A percentile compares a stretch with the other conserved stretches of the same genome.
Evolutionary conservation across 2,888 invertebrate genomes (phyloP).

Genomic region (Eupithecia subumbrata): DNA sequence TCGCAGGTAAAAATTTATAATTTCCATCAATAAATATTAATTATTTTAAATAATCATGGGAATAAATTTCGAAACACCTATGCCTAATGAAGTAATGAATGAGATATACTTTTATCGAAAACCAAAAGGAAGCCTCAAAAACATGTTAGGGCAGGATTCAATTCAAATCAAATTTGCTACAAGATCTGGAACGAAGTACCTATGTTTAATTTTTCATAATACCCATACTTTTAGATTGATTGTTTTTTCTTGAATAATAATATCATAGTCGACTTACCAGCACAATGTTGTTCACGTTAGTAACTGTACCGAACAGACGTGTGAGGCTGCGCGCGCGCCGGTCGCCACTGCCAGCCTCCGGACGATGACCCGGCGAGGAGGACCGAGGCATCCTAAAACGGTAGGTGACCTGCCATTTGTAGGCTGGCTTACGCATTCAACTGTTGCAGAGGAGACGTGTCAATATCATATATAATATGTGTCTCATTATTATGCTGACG

Average conservation of each 20-base stretch:
- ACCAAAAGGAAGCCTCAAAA: background rate
- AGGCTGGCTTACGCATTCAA: background rate
- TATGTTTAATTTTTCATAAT: background rate
- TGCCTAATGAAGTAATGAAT: too few species aligned
- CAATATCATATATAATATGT: too few species aligned
- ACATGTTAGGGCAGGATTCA: background rate
- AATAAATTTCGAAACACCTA: background rate
- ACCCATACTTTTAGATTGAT: background rate
- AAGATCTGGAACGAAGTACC: background rate
- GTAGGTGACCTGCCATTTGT: background rate
- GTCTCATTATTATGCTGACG: too few species aligned
- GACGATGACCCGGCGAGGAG: conserved; percentile 56
- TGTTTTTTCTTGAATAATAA: background rate
- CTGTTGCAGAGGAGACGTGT: background rate
- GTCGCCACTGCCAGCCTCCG: conserved; percentile 55
- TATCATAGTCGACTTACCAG: conserved; percentile 12
- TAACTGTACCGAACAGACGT: conserved; percentile 30
- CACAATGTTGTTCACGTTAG: background rate
- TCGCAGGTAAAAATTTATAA: background rate
- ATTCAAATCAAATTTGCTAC: background rate
- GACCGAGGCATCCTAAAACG: conserved; percentile 25
- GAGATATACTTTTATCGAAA: background rate
- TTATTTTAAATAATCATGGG: background rate
- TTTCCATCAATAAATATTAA: background rate
- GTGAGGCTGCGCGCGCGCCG: conserved; percentile 56